Conservation (phyloP, 2,797 vertebrate genomes). For the Malurus splendens region DNA sequence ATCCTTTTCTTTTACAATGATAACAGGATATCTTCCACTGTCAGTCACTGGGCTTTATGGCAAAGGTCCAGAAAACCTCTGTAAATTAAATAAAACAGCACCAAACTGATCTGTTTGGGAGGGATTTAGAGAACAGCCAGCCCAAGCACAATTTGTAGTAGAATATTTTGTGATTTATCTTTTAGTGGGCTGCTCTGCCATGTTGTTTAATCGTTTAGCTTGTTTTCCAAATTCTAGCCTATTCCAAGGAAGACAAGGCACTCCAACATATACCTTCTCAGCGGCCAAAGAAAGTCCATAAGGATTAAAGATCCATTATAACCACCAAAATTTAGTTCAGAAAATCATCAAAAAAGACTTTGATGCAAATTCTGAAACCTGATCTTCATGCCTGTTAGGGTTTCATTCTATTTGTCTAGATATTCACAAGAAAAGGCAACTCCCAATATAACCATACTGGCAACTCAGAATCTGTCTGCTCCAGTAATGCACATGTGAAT, state of each 20-base stretch:
- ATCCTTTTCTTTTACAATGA: neutral
- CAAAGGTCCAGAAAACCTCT: neutral
- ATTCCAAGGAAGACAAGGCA: neutral
- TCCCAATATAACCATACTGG: neutral
- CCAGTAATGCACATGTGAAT: neutral
- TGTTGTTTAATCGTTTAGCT: neutral
- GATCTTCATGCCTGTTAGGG: neutral
- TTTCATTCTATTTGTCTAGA: neutral
- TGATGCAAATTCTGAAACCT: neutral
- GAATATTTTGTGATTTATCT: neutral
- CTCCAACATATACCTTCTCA: neutral
- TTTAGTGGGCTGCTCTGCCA: neutral
- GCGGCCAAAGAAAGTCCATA: neutral
- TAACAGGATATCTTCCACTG: neutral
- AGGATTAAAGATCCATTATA: neutral
- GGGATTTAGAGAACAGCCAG: neutral
- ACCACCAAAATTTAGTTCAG: neutral
- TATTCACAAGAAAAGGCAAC: neutral
- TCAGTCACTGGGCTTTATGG: neutral
- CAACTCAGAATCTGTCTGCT: neutral
- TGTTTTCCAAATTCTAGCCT: neutral
- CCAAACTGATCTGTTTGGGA: neutral
- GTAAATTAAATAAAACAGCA: neutral
- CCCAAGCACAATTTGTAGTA: neutral
- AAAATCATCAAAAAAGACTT: neutral